Evolutionary conservation across 2,113 vertebrate genomes (phyloP).

Genomic region (Pelmatolapia mariae): DNA sequence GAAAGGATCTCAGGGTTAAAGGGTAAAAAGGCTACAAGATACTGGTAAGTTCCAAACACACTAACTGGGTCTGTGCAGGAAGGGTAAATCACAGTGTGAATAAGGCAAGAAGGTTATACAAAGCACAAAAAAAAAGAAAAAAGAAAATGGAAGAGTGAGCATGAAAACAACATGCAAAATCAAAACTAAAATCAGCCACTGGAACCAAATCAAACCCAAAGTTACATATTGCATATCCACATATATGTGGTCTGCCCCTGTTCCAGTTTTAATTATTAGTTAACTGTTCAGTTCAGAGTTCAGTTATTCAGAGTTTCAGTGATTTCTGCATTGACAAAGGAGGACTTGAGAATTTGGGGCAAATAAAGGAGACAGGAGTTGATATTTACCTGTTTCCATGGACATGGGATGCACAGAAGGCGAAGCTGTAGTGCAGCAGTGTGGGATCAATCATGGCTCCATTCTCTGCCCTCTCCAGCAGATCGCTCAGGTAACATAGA

Average conservation of each 20-base stretch:
- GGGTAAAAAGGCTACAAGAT: constrained; percentile 72
- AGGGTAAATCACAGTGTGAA: background rate
- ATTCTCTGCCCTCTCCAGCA: constrained; percentile 94
- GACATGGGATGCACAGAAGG: constrained; percentile 98
- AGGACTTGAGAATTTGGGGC: too few relatives aligned
- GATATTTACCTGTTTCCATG: constrained; percentile 91
- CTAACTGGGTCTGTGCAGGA: constrained; percentile 67
- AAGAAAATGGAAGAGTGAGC: constrained; percentile 6
- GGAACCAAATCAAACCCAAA: background rate
- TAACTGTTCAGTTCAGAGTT: background rate
- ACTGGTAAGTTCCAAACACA: constrained; percentile 79
- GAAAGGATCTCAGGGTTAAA: constrained; percentile 72
- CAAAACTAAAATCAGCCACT: background rate
- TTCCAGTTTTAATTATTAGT: background rate
- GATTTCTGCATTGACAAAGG: background rate
- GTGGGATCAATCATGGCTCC: constrained; percentile 99
- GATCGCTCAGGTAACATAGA: constrained; percentile 94
- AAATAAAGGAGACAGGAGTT: background rate
- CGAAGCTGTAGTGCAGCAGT: constrained; percentile 98
- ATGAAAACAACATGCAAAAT: constrained; percentile 7
- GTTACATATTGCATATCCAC: background rate
- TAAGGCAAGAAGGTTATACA: background rate
- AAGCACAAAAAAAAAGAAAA: background rate
- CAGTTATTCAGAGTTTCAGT: background rate
- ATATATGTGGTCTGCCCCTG: background rate